Base-by-base conservation (phyloP, 2,888 invertebrate species). In the Sinhomidia bicolor region DNA sequence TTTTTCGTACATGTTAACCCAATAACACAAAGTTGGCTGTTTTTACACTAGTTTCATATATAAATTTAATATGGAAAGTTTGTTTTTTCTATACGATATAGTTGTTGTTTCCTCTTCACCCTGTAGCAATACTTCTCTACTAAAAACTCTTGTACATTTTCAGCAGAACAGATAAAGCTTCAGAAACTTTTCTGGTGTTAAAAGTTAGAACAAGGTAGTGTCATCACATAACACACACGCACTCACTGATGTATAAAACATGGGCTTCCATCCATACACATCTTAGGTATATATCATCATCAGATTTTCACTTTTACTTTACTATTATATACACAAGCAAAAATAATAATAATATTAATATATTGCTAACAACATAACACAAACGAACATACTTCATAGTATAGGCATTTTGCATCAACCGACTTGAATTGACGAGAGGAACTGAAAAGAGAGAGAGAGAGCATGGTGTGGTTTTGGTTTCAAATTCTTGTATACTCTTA, bases 151-250 rank as follows among this genome's bases (percentile, higher is more conserved):
- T 83, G 44, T 65, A 51, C 36, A 81, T 65, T 78, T 83, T 83
- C 68, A 83, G 51, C 82, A 71, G 41, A 83, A 71, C 51, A 76
- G 87, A 85, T 85, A 86, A 78, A 88, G 83, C 78, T 78, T 78
- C 47, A 41, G 44, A 83, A 88, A 83, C 62, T 82, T 88, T 83
- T 57, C 65, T 82, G 68, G 81, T 83, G 83, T 82, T 82, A 87
- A 83, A 88, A 83, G 88, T 88, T 88, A 83, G 88, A 88, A 88
- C 82, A 83, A 88, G 83, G 83, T 79, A 88, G 88, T 88, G 88
- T 88, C 88, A 88, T 88, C 88, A 65, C 88, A 76, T 65, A 85
- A 51, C 65, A 85, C 51, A 54, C 87, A 81, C 81, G 74, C 65
- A 87, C 57, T 62, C 74, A 74, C 54, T 74, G 60, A 84, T 84